phyloP scores from a whole-genome alignment of 1,140 invertebrate species.

The Drosophila malerkotliana region DNA sequence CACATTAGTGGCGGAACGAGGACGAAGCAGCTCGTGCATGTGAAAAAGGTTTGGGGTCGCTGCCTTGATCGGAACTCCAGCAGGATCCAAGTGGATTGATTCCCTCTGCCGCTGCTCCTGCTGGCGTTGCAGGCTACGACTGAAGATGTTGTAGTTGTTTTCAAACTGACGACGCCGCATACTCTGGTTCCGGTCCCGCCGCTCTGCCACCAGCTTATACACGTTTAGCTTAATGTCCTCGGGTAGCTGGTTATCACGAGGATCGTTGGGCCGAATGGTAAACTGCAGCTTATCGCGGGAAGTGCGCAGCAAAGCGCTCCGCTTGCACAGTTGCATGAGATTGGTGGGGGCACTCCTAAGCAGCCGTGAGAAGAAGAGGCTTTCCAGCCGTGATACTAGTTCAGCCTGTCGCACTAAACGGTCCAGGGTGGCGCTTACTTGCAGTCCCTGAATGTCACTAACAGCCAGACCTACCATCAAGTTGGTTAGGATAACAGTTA shows the following conservation, averaged over 20 bases:
- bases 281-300: conserved; percentile 89
- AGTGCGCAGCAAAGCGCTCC: conserved; percentile 88
- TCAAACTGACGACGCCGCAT: conserved; percentile 84
- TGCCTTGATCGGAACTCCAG: not conserved
- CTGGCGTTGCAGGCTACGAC: conserved; percentile 65
- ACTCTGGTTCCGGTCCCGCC: conserved; percentile 86
- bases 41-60: conserved; percentile 44
- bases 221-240: conserved; percentile 89
- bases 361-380: conserved; percentile 91
- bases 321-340: conserved; percentile 87
- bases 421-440: conserved; percentile 91
- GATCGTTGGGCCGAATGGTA: conserved; percentile 91
- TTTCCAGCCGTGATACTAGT: conserved; percentile 91
- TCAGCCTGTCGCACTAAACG: conserved; percentile 91
- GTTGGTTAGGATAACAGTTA: conserved; percentile 94
- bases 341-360: conserved; percentile 88
- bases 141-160: conserved; percentile 83
- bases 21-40: conserved; percentile 68
- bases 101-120: conserved; percentile 21
- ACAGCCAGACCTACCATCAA: conserved; percentile 93
- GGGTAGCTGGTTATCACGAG: conserved; percentile 90
- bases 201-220: conserved; percentile 89
- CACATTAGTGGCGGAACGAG: conserved; percentile 79
- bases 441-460: conserved; percentile 92
- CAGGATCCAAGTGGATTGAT: conserved; percentile 16